Base-by-base conservation (phyloP, 2,113 vertebrate species). In the Formicarius rufipectus region DNA sequence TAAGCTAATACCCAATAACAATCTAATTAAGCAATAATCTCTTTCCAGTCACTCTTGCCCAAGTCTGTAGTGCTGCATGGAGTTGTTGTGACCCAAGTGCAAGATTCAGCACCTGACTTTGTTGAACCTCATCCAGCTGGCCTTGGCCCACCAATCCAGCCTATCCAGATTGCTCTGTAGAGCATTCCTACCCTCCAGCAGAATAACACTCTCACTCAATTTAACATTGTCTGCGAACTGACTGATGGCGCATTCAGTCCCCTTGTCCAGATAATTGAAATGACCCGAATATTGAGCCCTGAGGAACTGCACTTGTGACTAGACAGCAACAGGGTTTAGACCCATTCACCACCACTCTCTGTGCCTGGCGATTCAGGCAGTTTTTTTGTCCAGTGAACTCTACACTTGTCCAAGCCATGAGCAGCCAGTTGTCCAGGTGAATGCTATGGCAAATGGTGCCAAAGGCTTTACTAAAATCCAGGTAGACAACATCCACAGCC, bases 131-230 rank as follows among this genome's bases (percentile, higher is more conserved):
- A n/a, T n/a, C 18, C 44, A 81, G 12, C 18, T 10, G 12, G 9
- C 31, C 31, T 23, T 1, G 0, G 31, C 22, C n/a, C n/a, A 20
- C 58, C 0, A 0, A 24, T 50, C 42, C 2, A 2, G 27, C 44
- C 22, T 15, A 15, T 44, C 22, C 33, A 28, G 25, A 23, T 39
- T 7, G 27, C 27, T 66, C 27, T 89, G 31, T 35, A 73, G 50
- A 50, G 5, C 22, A 42, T 50, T 64, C 30, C 21, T 56, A 9
- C 9, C 22, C 31, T 73, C 31, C 35, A 44, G 14, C 31, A 58
- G 35, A 19, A 19, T n/a, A 62, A 2, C 13, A 18, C 9, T 79
- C 20, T 25, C 1, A 0, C 56, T 14, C 7, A 56, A 2, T 13
- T 39, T 6, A 1, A 10, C 18, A 30, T 7, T 44, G 25, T 18